A percentile compares a stretch with the other conserved stretches of the same genome.
These are phyloP conservation scores for Chloroceryle inda DNA, from an alignment of 2,797 vertebrate species.

Conservation along the genomic window DNA sequence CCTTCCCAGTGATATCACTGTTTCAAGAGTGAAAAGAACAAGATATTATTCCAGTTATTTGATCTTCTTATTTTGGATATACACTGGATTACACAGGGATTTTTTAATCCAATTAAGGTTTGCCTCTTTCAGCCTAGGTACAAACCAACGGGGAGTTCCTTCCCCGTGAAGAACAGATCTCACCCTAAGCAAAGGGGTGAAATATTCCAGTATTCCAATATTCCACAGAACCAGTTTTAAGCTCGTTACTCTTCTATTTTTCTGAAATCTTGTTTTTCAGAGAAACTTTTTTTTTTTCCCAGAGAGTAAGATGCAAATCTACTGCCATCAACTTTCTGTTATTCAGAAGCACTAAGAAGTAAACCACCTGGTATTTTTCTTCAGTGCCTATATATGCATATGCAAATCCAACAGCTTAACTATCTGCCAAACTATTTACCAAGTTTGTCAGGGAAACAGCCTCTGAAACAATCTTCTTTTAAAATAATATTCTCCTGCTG, in stretches of 20 bases:
- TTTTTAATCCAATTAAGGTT: slow-evolving; percentile 24
- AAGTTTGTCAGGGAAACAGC: slow-evolving; percentile 64
- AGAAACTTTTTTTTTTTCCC: background rate
- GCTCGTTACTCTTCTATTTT: background rate
- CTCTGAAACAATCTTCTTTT: slow-evolving; percentile 56
- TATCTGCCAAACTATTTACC: slow-evolving; percentile 71
- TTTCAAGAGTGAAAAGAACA: slow-evolving; percentile 8
- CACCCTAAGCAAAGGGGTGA: background rate
- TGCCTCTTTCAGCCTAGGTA: background rate
- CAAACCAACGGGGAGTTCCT: background rate
- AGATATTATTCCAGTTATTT: background rate
- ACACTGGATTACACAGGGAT: background rate
- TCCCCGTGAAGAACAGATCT: background rate
- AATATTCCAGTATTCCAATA: background rate
- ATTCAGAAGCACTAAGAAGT: slow-evolving; percentile 34
- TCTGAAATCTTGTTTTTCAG: background rate
- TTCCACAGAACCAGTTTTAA: background rate
- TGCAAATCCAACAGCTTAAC: slow-evolving; percentile 63
- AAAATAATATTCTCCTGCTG: slow-evolving; percentile 49
- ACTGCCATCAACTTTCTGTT: slow-evolving; percentile 34
- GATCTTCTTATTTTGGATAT: slow-evolving; percentile 48
- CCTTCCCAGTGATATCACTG: background rate
- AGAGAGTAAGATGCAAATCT: slow-evolving; percentile 45
- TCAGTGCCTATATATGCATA: slow-evolving; percentile 40
- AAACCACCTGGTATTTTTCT: slow-evolving; percentile 71